Percentiles rank a stretch among this genome's conserved stretches.
These are phyloP conservation scores for Luperina nickerlii DNA, from an alignment of 2,888 invertebrate genomes.

Conservation along the genomic window DNA sequence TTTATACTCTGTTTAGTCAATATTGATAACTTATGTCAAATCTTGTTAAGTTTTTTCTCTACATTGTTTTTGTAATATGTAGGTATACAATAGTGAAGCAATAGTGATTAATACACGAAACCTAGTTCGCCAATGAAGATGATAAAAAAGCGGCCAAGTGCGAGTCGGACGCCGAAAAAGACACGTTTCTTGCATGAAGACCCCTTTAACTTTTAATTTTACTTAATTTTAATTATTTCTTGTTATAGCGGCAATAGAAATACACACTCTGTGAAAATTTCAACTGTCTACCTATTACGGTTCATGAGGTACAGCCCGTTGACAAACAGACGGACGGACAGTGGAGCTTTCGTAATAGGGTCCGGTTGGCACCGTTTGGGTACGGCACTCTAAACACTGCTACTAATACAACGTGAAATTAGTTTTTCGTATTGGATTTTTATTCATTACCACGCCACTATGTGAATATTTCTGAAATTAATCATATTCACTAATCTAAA, in stretches of 20 bases:
- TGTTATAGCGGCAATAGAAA: neutral
- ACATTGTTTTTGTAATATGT: neutral
- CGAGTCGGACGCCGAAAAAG: neutral
- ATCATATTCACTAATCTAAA: neutral
- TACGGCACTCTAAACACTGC: neutral
- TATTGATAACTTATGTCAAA: neutral
- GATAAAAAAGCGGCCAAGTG: neutral
- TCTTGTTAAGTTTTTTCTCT: neutral
- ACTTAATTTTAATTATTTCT: neutral
- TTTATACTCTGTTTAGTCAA: neutral
- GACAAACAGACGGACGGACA: neutral
- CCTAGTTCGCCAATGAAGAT: neutral
- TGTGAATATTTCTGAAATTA: neutral
- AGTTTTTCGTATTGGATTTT: neutral
- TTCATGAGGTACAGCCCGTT: neutral
- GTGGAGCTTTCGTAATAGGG: too few relatives aligned
- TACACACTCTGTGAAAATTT: neutral
- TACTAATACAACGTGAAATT: neutral
- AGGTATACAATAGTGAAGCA: neutral
- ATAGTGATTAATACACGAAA: neutral
- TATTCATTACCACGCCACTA: neutral
- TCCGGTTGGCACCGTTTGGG: neutral
- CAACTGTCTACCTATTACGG: neutral
- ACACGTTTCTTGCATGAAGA: too few relatives aligned
- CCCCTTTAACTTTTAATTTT: neutral